Evolutionary conservation across 2,113 vertebrate genomes (phyloP), one percentile per base, ranked within the genome.

Genomic region (Phyllostomus hastatus): DNA sequence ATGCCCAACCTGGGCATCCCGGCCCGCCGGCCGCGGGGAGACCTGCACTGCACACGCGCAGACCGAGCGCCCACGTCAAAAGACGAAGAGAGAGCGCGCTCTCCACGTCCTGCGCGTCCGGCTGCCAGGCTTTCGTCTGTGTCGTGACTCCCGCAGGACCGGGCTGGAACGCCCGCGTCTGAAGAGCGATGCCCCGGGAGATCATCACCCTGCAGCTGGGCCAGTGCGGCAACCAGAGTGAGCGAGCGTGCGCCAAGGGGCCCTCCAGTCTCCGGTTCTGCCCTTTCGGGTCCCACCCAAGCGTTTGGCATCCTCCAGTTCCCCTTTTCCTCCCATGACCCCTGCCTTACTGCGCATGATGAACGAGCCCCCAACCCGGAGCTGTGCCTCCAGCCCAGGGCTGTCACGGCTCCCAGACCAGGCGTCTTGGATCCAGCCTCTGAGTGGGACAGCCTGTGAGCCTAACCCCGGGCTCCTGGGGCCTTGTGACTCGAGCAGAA

Each of bases 211-310:
- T 99, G 96, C 99, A 99, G 97, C 98, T 99, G 41, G 99, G 99
- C 96, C 99, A 99, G 95, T 99, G 99, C 98, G 99, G 99, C 88
- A 99, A 99, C 92, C 99, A 99, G 98, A 99, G 99, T 99, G 99
- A 98, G 97, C 96, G 66, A 97, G 72, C 61, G 19, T 91, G 46
- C 78, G 10, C 70, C 12, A 43, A 43, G 78, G 78, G 66, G 46
- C 82, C 95, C n/a, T 16, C 84, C 57, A 67, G 76, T 50, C 70
- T 90, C 48, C 73, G 61, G 69, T 84, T 88, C 84, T 76, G 22
- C 70, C 83, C 84, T 54, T 95, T 84, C 4, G 46, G 79, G 88
- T 75, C 19, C 48, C 69, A 69, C 75, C 82, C 67, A 35, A 94
- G 35, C 83, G 87, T 80, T 84, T 90, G 93, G 80, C 88, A 90